Evolutionary conservation across 2,113 vertebrate genomes (phyloP).

Genomic region (Prunella fulvescens): DNA sequence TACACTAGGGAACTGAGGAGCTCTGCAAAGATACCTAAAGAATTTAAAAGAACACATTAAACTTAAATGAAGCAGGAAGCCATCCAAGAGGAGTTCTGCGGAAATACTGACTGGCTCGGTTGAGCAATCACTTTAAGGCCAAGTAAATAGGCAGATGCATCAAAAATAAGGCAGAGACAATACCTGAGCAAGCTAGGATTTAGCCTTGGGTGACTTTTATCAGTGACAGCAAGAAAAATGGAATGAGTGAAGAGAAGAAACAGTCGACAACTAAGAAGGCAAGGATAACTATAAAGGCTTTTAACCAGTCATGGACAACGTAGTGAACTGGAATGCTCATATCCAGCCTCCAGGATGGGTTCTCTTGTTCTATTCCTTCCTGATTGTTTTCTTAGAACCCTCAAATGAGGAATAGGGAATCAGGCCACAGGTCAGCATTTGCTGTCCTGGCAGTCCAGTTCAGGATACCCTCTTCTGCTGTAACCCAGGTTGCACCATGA

Average conservation of each 20-base stretch:
- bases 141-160: slow-evolving; percentile 14
- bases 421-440: background rate
- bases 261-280: background rate
- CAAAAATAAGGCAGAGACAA: background rate
- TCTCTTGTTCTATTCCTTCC: background rate
- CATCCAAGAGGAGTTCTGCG: background rate
- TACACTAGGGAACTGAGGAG: background rate
- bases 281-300: background rate
- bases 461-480: background rate
- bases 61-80: slow-evolving; percentile 11
- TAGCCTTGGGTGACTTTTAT: background rate
- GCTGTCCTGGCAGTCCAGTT: background rate
- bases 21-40: slow-evolving; percentile 10
- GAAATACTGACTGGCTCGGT: background rate
- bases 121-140: background rate
- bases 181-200: background rate
- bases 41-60: background rate
- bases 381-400: background rate
- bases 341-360: background rate
- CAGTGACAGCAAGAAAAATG: background rate
- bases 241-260: background rate
- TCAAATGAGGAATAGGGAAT: background rate
- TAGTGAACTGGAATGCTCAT: background rate
- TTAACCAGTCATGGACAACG: background rate
- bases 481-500: background rate